Base-by-base conservation (phyloP, 2,888 invertebrate species). In the Lumbricus terrestris region DNA sequence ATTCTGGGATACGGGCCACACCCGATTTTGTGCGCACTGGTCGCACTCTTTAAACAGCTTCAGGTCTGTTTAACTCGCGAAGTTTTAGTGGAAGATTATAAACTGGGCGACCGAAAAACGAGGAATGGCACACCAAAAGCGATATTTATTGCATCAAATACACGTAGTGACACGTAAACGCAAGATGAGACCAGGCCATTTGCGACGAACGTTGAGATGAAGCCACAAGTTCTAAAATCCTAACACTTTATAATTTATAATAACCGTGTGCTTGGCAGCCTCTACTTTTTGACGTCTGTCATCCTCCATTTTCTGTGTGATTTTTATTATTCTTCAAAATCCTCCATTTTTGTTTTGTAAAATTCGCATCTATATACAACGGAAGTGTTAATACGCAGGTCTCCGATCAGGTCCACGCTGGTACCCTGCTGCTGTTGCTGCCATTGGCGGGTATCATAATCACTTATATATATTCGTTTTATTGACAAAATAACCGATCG, bases 191-290 rank as follows among this genome's bases (percentile, higher is more conserved):
- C 69, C 69, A 69, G n/a, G 6, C 69, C 69, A 69, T 69, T 69
- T 11, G n/a, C 69, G 69, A 69, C 69, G n/a, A 69, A 69, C 29
- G 69, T 69, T 69, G n/a, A 29, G 11, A 69, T 69, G 29, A n/a
- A 69, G 47, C n/a, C 69, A n/a, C 69, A n/a, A n/a, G 0, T 6
- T 69, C 69, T 69, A 69, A 69, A n/a, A 11, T 69, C 69, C n/a
- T n/a, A 69, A 69, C n/a, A 69, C 11, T 29, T 69, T n/a, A 69
- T n/a, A n/a, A 69, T 69, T n/a, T n/a, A 29, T 69, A 88, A 42
- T 37, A 54, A 91, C 91, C 91, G 90, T 91, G 35, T 91, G 89
- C 83, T 91, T 91, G 40, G 90, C 91, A 37, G 90, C 91, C 85
- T 90, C 88, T 42, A 91, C 90, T 83, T 91, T 91, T 54, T 88